These are phyloP conservation scores for Crocuta crocuta DNA, from an alignment of 2,113 vertebrate genomes.

Conservation along the genomic window DNA sequence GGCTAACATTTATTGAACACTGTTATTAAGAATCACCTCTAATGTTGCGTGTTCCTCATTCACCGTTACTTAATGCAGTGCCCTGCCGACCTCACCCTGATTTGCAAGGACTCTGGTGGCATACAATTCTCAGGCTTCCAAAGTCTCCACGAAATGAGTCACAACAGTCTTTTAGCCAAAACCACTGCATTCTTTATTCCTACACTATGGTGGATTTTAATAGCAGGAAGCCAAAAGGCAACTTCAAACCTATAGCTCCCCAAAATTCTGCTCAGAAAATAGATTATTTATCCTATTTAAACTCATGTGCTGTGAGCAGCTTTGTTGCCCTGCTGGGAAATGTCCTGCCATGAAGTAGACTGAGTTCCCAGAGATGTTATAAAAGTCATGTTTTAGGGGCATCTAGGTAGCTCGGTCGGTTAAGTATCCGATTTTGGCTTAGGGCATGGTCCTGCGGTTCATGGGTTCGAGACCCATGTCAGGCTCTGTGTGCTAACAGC, in stretches of 20 bases:
- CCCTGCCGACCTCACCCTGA: background rate
- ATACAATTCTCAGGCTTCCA: background rate
- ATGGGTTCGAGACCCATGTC: too few species aligned
- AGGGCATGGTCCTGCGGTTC: too few species aligned
- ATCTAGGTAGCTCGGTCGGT: too few species aligned
- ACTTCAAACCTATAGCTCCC: background rate
- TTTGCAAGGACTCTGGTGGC: background rate
- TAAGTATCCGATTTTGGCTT: too few species aligned
- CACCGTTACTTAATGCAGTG: background rate
- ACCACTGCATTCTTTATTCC: background rate
- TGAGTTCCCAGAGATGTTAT: background rate
- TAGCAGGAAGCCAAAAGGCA: background rate
- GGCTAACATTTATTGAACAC: background rate
- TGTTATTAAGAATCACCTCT: background rate
- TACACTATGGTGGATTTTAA: background rate
- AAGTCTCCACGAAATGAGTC: background rate
- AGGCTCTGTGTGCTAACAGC: too few species aligned
- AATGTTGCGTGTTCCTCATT: background rate
- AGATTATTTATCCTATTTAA: background rate
- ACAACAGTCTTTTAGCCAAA: background rate
- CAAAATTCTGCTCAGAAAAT: background rate
- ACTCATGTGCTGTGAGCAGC: background rate
- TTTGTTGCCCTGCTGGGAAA: background rate
- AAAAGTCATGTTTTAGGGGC: too few species aligned
- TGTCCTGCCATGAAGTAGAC: background rate